phyloP scores from a whole-genome alignment of 2,797 vertebrate genomes.

The Acanthurus tractus region DNA sequence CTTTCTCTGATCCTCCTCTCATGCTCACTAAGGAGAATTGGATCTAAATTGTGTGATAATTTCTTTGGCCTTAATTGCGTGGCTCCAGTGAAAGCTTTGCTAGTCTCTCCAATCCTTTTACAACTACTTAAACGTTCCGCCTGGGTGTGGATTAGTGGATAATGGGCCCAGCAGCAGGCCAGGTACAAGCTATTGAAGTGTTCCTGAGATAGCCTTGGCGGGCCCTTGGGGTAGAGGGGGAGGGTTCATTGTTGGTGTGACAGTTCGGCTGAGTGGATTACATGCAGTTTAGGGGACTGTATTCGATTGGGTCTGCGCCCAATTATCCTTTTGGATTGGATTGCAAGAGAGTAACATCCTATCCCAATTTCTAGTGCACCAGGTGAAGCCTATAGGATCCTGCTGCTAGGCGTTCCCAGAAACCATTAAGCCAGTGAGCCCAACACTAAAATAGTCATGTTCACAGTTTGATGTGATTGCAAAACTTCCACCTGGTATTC shows the following conservation, averaged over 20 bases:
- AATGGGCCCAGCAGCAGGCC: constrained; percentile 80
- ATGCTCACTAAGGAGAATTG: constrained; percentile 48
- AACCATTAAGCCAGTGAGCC: constrained; percentile 69
- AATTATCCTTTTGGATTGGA: constrained; percentile 83
- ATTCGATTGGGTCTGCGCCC: constrained; percentile 83
- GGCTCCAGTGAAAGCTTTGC: constrained; percentile 74
- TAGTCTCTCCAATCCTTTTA: constrained; percentile 79
- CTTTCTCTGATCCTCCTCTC: constrained; percentile 39
- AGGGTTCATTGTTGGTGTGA: constrained; percentile 82
- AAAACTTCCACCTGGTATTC: constrained; percentile 35
- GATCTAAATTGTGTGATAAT: constrained; percentile 75
- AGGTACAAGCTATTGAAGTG: constrained; percentile 83
- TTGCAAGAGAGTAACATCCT: constrained; percentile 80
- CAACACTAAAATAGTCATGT: constrained; percentile 60
- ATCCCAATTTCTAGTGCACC: constrained; percentile 78
- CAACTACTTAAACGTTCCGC: constrained; percentile 78
- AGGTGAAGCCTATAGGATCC: constrained; percentile 70
- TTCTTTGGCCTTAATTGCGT: constrained; percentile 77
- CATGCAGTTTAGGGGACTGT: constrained; percentile 84
- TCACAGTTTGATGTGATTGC: constrained; percentile 52
- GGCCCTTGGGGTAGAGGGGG: constrained; percentile 65
- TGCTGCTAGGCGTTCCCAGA: constrained; percentile 58
- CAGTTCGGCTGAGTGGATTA: constrained; percentile 87
- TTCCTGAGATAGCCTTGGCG: constrained; percentile 79
- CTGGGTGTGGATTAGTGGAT: constrained; percentile 83